These are phyloP conservation scores for Formica aserva DNA, from an alignment of 2,888 invertebrate species.

Conservation along the genomic window DNA sequence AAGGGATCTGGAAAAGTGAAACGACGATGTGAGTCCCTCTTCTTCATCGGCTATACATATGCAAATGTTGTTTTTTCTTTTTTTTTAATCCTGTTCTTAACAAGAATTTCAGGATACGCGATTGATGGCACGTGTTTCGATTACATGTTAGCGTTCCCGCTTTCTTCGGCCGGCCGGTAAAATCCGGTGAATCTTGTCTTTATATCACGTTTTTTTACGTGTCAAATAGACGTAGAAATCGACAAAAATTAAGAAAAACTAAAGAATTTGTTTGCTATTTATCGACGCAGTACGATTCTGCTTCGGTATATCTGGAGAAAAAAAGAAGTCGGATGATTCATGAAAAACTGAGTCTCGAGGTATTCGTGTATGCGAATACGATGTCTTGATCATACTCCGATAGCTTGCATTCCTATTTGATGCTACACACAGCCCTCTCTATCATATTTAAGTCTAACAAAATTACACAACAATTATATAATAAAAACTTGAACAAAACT, in stretches of 20 bases:
- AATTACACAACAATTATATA: no score
- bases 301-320: neutral
- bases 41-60: neutral
- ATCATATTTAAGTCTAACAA: neutral
- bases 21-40: neutral
- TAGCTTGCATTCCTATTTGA: neutral
- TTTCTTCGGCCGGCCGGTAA: slow-evolving; percentile 30
- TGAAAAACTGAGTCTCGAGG: neutral
- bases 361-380: neutral
- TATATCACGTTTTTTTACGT: no score
- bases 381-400: slow-evolving; percentile 2
- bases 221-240: neutral
- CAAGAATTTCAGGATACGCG: neutral
- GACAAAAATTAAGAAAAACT: neutral
- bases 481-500: neutral
- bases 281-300: neutral
- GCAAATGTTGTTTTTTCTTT: neutral
- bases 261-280: neutral
- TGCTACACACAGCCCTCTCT: neutral
- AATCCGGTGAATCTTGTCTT: neutral
- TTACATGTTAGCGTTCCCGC: slow-evolving; percentile 34
- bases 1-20: neutral
- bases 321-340: slow-evolving; percentile 31
- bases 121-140: slow-evolving; percentile 39
- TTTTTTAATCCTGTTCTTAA: neutral